These are phyloP conservation scores for Miltochrista miniata DNA, from an alignment of 2,888 invertebrate genomes.

Conservation along the genomic window DNA sequence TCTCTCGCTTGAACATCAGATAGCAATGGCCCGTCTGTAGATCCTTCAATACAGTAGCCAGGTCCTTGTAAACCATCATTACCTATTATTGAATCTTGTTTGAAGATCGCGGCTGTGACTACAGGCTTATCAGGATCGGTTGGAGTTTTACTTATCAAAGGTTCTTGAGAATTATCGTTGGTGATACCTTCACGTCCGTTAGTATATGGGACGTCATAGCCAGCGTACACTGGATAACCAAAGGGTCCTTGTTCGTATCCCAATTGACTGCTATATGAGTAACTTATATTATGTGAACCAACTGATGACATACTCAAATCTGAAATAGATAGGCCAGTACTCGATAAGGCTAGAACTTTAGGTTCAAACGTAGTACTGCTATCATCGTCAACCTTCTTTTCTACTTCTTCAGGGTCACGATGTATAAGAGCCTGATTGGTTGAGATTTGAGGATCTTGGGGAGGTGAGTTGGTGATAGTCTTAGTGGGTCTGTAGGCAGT, in stretches of 20 bases:
- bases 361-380: constrained; percentile 59
- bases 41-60: constrained; percentile 78
- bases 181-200: constrained; percentile 61
- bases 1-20: constrained; percentile 80
- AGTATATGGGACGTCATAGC: constrained; percentile 78
- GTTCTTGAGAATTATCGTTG: constrained; percentile 76
- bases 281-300: constrained; percentile 88
- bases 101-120: constrained; percentile 88
- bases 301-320: constrained; percentile 90
- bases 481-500: constrained; percentile 66
- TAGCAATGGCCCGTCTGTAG: constrained; percentile 76
- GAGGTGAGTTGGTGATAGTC: constrained; percentile 58
- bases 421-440: constrained; percentile 78
- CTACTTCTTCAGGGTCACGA: constrained; percentile 69
- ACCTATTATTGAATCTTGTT: constrained; percentile 83
- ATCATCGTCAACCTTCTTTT: constrained; percentile 64
- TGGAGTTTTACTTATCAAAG: constrained; percentile 73
- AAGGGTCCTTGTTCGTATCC: constrained; percentile 89
- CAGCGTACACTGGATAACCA: constrained; percentile 86
- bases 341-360: constrained; percentile 83
- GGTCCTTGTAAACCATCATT: constrained; percentile 72
- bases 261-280: constrained; percentile 91
- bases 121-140: constrained; percentile 85
- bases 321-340: constrained; percentile 92
- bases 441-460: constrained; percentile 71